A percentile compares a stretch with the other conserved stretches of the same genome.
phyloP scores from a whole-genome alignment of 2,888 invertebrate species.

The Eucera pruinosa region DNA sequence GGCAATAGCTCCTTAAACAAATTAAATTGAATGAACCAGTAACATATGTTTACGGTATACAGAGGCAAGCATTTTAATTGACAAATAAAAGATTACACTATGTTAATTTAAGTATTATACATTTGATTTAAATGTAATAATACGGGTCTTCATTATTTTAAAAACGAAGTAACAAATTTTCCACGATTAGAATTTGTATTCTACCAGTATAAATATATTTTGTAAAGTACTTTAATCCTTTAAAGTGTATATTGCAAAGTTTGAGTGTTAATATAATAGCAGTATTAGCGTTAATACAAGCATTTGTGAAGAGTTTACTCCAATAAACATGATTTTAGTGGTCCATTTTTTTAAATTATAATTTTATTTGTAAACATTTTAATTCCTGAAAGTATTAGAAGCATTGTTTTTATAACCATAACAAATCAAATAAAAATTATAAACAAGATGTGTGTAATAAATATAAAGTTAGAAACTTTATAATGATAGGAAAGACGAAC shows the following conservation, averaged over 20 bases:
- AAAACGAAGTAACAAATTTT: neutral
- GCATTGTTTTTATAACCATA: conserved; percentile 3
- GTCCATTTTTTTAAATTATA: conserved; percentile 16
- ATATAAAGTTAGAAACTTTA: conserved; percentile 22
- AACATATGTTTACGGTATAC: conserved; percentile 60
- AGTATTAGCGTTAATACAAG: neutral
- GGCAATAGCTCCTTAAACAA: no score
- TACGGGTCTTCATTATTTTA: neutral
- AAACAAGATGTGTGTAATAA: conserved; percentile 12
- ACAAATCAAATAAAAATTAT: conserved; percentile 5
- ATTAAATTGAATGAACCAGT: conserved; percentile 41
- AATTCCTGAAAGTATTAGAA: neutral
- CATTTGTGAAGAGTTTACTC: conserved; percentile 18
- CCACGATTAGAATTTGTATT: neutral
- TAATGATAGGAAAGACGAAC: conserved; percentile 35
- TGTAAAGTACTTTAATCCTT: conserved; percentile 1
- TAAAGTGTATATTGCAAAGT: conserved; percentile 14
- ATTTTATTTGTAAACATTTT: conserved; percentile 20
- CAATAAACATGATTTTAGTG: conserved; percentile 19
- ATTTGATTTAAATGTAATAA: conserved; percentile 12
- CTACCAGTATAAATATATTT: conserved; percentile 7
- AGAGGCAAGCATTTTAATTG: conserved; percentile 60
- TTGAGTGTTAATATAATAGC: conserved; percentile 16
- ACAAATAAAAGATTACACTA: conserved; percentile 39
- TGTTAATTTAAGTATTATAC: conserved; percentile 21